phyloP scores from a whole-genome alignment of 2,113 vertebrate species.

The Stigmatopora nigra region DNA sequence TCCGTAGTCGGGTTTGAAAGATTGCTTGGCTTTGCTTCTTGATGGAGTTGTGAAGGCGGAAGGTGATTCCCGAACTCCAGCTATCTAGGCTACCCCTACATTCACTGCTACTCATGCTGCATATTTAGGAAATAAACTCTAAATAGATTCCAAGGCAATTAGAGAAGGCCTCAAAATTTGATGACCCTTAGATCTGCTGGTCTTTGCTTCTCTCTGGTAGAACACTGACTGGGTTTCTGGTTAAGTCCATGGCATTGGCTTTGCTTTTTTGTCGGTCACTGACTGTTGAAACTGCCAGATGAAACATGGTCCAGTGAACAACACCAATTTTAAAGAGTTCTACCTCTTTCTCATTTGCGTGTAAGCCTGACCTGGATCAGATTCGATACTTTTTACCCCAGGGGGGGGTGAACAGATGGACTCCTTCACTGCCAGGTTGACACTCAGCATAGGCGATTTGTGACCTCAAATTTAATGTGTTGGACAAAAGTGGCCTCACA shows the following conservation, averaged over 20 bases:
- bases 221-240: constrained; percentile 9
- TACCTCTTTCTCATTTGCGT: constrained; percentile 44
- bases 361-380: constrained; percentile 47
- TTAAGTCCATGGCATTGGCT: constrained; percentile 24
- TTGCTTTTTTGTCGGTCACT: constrained; percentile 20
- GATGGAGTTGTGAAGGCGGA: constrained; percentile 49
- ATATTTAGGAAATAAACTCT: constrained; percentile 44
- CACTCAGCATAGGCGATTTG: constrained; percentile 38
- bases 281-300: constrained; percentile 41
- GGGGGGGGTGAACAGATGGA: constrained; percentile 59
- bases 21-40: constrained; percentile 55
- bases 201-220: constrained; percentile 11
- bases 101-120: constrained; percentile 44
- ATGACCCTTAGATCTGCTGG: constrained; percentile 3
- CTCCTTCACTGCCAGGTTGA: constrained; percentile 45
- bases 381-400: constrained; percentile 55
- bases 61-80: constrained; percentile 45
- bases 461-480: constrained; percentile 20
- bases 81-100: constrained; percentile 22
- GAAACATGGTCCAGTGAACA: constrained; percentile 32
- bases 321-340: constrained; percentile 55
- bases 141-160: constrained; percentile 21
- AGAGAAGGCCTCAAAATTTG: constrained; percentile 14
- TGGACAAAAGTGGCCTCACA: constrained; percentile 5
- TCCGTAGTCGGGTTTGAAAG: constrained; percentile 42